phyloP scores from a whole-genome alignment of 2,113 vertebrate genomes.

The Leptobrachium leishanense region DNA sequence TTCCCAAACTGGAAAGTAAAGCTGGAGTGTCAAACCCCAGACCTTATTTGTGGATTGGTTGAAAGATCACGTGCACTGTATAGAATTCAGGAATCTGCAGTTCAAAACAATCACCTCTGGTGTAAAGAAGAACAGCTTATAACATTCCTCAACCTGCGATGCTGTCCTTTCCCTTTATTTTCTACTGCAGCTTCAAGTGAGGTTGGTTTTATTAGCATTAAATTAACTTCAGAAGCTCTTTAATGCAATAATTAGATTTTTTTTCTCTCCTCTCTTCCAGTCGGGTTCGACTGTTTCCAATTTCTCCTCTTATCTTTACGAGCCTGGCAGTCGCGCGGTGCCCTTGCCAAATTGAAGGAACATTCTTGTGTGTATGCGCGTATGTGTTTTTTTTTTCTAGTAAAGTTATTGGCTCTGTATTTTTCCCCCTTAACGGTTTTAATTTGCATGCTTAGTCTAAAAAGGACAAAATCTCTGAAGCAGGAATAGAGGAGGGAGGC shows the following conservation, averaged over 20 bases:
- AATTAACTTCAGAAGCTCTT: conserved; percentile 49
- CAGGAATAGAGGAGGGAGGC: conserved; percentile 31
- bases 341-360: conserved; percentile 39
- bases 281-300: conserved; percentile 35
- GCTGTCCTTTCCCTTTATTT: not conserved
- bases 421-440: conserved; percentile 10
- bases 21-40: too few relatives aligned
- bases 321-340: conserved; percentile 21
- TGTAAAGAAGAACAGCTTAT: not conserved
- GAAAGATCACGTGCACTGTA: too few relatives aligned
- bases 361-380: conserved; percentile 21
- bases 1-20: too few relatives aligned
- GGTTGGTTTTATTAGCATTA: conserved; percentile 48
- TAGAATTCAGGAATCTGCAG: too few relatives aligned
- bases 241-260: conserved; percentile 49
- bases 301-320: conserved; percentile 45
- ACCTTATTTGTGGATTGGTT: too few relatives aligned
- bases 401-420: conserved; percentile 32
- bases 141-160: conserved; percentile 19
- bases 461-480: conserved; percentile 42
- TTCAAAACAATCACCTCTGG: too few relatives aligned
- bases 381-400: conserved; percentile 13
- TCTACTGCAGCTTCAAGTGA: conserved; percentile 7
- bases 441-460: conserved; percentile 34
- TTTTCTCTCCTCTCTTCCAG: conserved; percentile 16